A percentile compares a stretch with the other conserved stretches of the same genome.
Evolutionary conservation across 2,888 invertebrate species (phyloP).

Genomic region (Drosophila niveifrons): DNA sequence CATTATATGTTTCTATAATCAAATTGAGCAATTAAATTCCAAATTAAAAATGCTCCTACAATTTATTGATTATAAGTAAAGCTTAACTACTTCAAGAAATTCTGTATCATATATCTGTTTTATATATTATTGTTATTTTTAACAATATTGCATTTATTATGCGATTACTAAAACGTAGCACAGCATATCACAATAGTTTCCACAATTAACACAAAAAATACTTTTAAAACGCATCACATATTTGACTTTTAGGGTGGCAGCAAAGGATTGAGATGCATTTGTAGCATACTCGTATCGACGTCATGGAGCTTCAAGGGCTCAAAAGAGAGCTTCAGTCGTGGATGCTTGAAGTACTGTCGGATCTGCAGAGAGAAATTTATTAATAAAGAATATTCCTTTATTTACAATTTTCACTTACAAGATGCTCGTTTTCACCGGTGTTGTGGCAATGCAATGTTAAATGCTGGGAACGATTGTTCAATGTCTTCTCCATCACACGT

Average conservation of each 20-base stretch:
- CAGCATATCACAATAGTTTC: not conserved
- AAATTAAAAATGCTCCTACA: too few relatives aligned
- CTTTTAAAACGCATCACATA: not conserved
- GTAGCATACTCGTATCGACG: not conserved
- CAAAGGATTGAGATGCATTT: not conserved
- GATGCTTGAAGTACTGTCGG: slow-evolving; percentile 20
- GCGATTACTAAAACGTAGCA: not conserved
- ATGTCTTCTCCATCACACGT: slow-evolving; percentile 4
- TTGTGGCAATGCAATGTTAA: slow-evolving; percentile 24
- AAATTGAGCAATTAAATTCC: too few relatives aligned
- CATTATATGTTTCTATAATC: too few relatives aligned
- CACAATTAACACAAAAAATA: not conserved
- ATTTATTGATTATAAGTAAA: too few relatives aligned
- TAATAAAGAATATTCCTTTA: not conserved
- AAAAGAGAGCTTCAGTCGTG: slow-evolving; percentile 17
- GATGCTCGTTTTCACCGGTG: not conserved
- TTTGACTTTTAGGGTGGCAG: too few relatives aligned
- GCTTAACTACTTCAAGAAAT: too few relatives aligned
- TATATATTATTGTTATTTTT: too few relatives aligned
- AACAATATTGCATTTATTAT: not conserved
- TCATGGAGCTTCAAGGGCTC: not conserved
- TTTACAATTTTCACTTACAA: slow-evolving; percentile 12
- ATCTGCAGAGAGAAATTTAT: slow-evolving; percentile 20
- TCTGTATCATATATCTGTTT: too few relatives aligned
- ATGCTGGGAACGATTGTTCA: slow-evolving; percentile 7